Evolutionary conservation across 2,888 invertebrate species (phyloP).

Genomic region (Eristalis arbustorum): DNA sequence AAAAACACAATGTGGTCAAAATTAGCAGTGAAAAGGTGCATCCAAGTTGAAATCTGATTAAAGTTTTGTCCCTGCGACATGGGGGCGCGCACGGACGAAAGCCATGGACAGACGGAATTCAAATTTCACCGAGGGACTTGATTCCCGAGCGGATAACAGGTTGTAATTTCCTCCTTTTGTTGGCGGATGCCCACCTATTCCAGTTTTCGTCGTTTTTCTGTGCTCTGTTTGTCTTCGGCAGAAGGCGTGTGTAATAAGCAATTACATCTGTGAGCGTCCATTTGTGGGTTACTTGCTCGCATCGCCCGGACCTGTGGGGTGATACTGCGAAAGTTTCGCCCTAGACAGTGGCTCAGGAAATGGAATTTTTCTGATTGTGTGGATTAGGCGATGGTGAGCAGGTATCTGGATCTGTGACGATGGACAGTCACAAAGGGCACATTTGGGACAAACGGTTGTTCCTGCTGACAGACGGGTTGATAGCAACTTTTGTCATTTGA

Average conservation of each 20-base stretch:
- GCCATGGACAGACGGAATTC: conserved; percentile 51
- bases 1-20: conserved; percentile 69
- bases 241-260: conserved; percentile 27
- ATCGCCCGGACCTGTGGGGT: not conserved
- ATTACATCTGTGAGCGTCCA: conserved; percentile 26
- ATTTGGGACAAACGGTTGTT: not conserved
- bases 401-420: not conserved
- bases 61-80: conserved; percentile 50
- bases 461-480: not conserved
- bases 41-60: conserved; percentile 69
- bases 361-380: not conserved
- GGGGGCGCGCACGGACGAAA: not conserved
- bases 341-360: conserved; percentile 1
- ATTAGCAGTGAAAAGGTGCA: conserved; percentile 70
- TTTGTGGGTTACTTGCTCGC: conserved; percentile 7
- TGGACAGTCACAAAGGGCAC: not conserved
- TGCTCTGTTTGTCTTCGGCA: not conserved
- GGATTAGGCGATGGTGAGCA: not conserved
- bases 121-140: conserved; percentile 45
- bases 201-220: conserved; percentile 20
- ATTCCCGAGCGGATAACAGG: conserved; percentile 57
- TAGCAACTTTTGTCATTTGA: too few species aligned
- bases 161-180: conserved; percentile 61
- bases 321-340: not conserved
- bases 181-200: conserved; percentile 13